phyloP scores from a whole-genome alignment of 2,888 invertebrate genomes.

The Rhodophaea formosa region DNA sequence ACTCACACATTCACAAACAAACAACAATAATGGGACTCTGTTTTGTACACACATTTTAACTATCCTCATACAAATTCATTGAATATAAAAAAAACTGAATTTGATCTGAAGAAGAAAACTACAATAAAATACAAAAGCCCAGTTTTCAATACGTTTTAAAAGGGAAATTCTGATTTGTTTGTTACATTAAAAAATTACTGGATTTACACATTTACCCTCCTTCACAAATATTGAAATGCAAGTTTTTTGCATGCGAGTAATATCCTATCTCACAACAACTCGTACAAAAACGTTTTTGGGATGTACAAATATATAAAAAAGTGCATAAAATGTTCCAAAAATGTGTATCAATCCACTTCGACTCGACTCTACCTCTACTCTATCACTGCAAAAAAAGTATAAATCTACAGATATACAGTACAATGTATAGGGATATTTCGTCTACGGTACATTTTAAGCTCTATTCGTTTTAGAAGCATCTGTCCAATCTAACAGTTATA shows the following conservation, averaged over 20 bases:
- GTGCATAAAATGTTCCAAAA: constrained; percentile 79
- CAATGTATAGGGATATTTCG: constrained; percentile 31
- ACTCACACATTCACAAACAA: too few species aligned
- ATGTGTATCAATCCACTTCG: constrained; percentile 58
- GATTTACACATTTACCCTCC: background rate
- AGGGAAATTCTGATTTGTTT: too few species aligned
- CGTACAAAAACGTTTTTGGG: constrained; percentile 54
- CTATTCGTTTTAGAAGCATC: constrained; percentile 38
- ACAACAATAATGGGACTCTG: too few species aligned
- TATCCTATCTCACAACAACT: constrained; percentile 59
- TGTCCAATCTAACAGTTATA: constrained; percentile 34
- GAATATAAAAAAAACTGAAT: too few species aligned
- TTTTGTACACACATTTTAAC: too few species aligned
- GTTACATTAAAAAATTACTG: too few species aligned
- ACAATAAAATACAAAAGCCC: too few species aligned
- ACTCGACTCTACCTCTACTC: constrained; percentile 42
- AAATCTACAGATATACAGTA: constrained; percentile 28
- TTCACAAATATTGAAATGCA: constrained; percentile 8
- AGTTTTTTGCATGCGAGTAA: constrained; percentile 25
- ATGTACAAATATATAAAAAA: constrained; percentile 78
- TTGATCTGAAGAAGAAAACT: too few species aligned
- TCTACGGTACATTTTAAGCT: constrained; percentile 38
- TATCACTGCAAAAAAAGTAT: constrained; percentile 44
- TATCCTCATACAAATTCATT: too few species aligned
- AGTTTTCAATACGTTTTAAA: too few species aligned